Percentiles rank a stretch among this genome's conserved stretches.
phyloP scores from a whole-genome alignment of 2,888 invertebrate genomes.

The Tipula vernalis region DNA sequence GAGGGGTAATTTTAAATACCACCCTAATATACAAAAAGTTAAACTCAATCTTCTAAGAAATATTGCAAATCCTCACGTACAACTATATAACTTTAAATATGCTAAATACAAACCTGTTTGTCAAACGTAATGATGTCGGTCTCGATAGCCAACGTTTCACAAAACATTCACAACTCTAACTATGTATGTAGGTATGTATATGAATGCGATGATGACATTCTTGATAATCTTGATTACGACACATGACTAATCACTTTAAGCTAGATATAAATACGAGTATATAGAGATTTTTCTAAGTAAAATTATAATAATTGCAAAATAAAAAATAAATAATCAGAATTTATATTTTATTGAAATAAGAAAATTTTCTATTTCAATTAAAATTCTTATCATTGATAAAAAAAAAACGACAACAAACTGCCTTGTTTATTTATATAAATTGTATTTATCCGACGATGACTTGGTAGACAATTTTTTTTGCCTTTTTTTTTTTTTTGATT shows the following conservation, averaged over 20 bases:
- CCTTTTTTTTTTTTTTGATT: not conserved
- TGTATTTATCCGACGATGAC: not conserved
- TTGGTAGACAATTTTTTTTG: not conserved
- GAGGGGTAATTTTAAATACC: not conserved
- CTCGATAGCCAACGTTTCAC: not conserved
- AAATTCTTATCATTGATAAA: not conserved
- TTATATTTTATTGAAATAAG: slow-evolving; percentile 4
- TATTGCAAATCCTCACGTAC: not conserved
- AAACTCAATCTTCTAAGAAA: not conserved
- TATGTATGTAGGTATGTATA: not conserved
- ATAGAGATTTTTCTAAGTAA: not conserved
- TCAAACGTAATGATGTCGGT: not conserved
- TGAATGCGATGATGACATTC: not conserved
- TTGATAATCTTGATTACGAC: not conserved
- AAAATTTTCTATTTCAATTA: not conserved
- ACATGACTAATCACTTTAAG: not conserved
- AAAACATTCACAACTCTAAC: not conserved
- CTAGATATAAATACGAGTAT: not conserved
- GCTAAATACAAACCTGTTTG: not conserved
- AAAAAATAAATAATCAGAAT: not conserved
- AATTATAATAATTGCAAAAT: not conserved
- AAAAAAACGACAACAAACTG: not conserved
- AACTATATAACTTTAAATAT: not conserved
- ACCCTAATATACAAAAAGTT: not conserved
- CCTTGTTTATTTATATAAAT: not conserved